Evolutionary conservation across 2,113 vertebrate species (phyloP).

Genomic region (Reinhardtius hippoglossoides): DNA sequence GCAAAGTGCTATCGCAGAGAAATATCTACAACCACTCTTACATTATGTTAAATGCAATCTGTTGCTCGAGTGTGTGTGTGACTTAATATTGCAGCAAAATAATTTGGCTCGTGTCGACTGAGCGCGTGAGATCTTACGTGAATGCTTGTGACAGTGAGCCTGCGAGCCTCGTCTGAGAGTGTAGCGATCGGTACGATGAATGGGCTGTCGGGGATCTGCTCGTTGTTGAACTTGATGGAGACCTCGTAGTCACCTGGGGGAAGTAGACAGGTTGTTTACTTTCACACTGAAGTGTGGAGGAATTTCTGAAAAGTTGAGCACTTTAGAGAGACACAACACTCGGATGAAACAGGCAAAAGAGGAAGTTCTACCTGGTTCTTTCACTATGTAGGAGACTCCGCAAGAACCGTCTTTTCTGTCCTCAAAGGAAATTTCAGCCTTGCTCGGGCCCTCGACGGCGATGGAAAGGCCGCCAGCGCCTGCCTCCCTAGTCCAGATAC

Average conservation of each 20-base stretch:
- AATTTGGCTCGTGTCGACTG: not conserved
- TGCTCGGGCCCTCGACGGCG: constrained; percentile 93
- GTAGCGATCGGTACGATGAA: constrained; percentile 96
- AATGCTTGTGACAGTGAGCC: constrained; percentile 94
- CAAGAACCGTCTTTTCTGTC: constrained; percentile 94
- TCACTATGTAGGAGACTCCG: constrained; percentile 91
- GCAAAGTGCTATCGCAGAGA: constrained; percentile 55
- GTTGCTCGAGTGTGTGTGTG: not conserved
- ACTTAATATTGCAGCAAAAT: not conserved
- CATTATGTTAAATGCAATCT: constrained; percentile 34
- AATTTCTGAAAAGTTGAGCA: constrained; percentile 16
- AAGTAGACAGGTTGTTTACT: constrained; percentile 58
- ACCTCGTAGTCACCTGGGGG: constrained; percentile 93
- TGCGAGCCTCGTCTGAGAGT: constrained; percentile 91
- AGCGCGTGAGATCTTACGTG: constrained; percentile 82
- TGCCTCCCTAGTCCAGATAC: constrained; percentile 94
- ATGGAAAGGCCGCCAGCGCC: constrained; percentile 94
- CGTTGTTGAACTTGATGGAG: constrained; percentile 98
- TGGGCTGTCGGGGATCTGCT: constrained; percentile 97
- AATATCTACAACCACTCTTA: constrained; percentile 45
- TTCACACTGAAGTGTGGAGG: constrained; percentile 34
- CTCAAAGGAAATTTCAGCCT: constrained; percentile 93
- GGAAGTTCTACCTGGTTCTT: constrained; percentile 87
- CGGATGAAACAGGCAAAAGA: constrained; percentile 2
- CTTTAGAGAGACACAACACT: not conserved